Conservation (phyloP, 2,888 invertebrate species). For the Oconnorella tubifera region DNA sequence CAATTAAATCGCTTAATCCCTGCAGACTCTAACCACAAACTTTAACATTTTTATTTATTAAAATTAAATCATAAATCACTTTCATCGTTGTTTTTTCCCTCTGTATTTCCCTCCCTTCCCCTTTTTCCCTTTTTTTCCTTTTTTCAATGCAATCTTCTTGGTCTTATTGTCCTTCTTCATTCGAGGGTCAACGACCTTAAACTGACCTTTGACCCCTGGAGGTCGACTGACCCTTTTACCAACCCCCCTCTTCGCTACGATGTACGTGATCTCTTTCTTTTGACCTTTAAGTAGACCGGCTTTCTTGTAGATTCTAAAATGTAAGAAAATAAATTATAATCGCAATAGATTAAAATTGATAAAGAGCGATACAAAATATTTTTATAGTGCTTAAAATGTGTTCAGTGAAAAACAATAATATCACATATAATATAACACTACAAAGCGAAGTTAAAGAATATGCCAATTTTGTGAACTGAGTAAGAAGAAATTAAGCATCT, state of each 20-base stretch:
- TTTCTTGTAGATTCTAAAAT: constrained; percentile 78
- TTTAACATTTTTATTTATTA: too few relatives aligned
- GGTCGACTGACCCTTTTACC: constrained; percentile 75
- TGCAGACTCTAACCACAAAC: too few relatives aligned
- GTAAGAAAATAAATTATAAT: too few relatives aligned
- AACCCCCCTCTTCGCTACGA: constrained; percentile 80
- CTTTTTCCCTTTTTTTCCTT: constrained; percentile 20
- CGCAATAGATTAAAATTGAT: too few relatives aligned
- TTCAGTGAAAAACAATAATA: neutral
- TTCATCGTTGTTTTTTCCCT: too few relatives aligned
- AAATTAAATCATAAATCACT: too few relatives aligned
- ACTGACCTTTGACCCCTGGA: constrained; percentile 82
- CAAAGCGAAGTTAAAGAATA: neutral
- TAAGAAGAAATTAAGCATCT: too few relatives aligned
- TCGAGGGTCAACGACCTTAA: constrained; percentile 89
- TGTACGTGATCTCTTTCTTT: constrained; percentile 87
- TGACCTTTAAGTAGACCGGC: constrained; percentile 63
- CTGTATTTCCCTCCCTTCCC: too few relatives aligned
- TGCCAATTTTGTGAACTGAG: too few relatives aligned
- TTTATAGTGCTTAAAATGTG: too few relatives aligned
- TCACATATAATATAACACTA: neutral
- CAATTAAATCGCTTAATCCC: too few relatives aligned
- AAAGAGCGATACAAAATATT: too few relatives aligned
- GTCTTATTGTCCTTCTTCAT: constrained; percentile 82
- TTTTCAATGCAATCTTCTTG: constrained; percentile 17